Evolutionary conservation across 2,888 invertebrate species (phyloP).

Genomic region (Apodemia zela): DNA sequence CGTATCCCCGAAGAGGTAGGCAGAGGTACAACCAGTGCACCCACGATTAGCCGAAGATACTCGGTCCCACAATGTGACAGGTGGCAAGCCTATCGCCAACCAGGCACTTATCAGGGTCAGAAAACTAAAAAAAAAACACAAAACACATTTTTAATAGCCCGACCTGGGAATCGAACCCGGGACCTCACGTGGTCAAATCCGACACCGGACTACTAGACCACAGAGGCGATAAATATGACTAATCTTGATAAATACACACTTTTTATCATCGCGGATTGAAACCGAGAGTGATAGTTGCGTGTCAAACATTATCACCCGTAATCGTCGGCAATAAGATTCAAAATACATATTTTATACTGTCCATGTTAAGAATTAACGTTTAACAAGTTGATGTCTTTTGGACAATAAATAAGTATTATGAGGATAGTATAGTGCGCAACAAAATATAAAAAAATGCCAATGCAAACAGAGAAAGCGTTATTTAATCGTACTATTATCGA

Average conservation of each 20-base stretch:
- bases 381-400: slow-evolving; percentile 6
- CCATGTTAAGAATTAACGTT: background rate
- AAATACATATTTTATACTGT: background rate
- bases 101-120: no score
- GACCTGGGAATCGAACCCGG: no score
- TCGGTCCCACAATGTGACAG: no score
- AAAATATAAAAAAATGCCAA: background rate
- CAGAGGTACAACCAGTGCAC: no score
- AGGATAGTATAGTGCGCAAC: background rate
- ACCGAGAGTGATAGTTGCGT: slow-evolving; percentile 8
- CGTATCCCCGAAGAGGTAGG: no score
- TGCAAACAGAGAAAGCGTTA: background rate
- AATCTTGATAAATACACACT: background rate
- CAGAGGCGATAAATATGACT: no score
- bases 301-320: background rate
- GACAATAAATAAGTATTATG: slow-evolving; percentile 6
- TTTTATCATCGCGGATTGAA: background rate
- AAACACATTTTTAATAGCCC: no score
- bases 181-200: no score
- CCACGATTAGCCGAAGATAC: no score
- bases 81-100: no score
- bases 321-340: background rate
- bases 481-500: background rate
- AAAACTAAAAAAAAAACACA: no score
- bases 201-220: no score